Percentiles rank a stretch among this genome's conserved stretches.
phyloP scores from a whole-genome alignment of 2,797 vertebrate species.

The Sebastes oblongus region DNA sequence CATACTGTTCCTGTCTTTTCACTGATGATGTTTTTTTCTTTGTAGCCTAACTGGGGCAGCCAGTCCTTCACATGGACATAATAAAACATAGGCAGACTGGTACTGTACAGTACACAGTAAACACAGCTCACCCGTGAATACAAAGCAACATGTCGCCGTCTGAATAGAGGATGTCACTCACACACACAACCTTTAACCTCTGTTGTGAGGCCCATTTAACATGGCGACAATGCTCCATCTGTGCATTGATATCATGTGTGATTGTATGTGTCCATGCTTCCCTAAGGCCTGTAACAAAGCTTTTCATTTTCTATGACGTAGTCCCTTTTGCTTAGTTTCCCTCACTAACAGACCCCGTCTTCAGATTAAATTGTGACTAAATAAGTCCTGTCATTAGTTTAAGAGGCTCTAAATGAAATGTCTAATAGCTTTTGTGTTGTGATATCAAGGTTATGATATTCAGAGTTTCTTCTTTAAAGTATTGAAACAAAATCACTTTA shows the following conservation, averaged over 20 bases:
- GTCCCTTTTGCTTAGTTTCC: no score
- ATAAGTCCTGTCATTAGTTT: neutral
- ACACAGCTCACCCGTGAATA: neutral
- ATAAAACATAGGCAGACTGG: slow-evolving; percentile 12
- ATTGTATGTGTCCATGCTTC: neutral
- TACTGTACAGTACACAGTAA: neutral
- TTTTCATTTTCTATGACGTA: neutral
- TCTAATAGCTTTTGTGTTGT: neutral
- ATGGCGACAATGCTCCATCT: slow-evolving; percentile 41
- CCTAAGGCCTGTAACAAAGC: neutral
- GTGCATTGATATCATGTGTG: slow-evolving; percentile 35
- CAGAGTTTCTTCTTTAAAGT: neutral
- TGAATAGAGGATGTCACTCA: slow-evolving; percentile 12
- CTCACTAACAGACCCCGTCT: no score
- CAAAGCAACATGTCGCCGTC: slow-evolving; percentile 20
- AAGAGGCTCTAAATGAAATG: neutral
- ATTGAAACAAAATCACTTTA: neutral
- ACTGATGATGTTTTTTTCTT: slow-evolving; percentile 26
- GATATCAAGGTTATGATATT: neutral
- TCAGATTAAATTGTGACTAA: neutral
- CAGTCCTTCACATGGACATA: slow-evolving; percentile 37
- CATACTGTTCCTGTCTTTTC: slow-evolving; percentile 22
- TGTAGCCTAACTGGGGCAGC: slow-evolving; percentile 53
- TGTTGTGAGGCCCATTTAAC: slow-evolving; percentile 15
- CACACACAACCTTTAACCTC: slow-evolving; percentile 2